These are phyloP conservation scores for Melanerpes formicivorus DNA, from an alignment of 2,113 vertebrate species.

Conservation along the genomic window DNA sequence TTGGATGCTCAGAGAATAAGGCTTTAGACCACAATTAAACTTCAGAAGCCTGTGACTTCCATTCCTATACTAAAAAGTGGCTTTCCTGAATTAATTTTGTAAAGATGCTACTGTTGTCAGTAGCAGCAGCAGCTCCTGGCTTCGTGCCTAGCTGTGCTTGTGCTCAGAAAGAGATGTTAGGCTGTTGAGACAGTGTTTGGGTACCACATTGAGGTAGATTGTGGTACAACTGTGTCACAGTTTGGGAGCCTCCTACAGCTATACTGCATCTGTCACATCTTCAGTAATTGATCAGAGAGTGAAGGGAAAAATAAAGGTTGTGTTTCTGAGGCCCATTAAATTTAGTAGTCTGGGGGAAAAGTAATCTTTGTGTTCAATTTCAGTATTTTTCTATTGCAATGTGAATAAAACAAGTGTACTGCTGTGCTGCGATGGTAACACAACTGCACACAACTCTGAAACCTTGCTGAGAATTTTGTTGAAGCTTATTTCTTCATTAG, in stretches of 20 bases:
- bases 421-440: not conserved
- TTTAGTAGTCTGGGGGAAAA: not conserved
- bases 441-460: not conserved
- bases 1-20: not conserved
- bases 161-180: not conserved
- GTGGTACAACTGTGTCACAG: not conserved
- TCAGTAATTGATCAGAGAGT: not conserved
- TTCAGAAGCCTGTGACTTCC: not conserved
- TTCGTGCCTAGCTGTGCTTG: not conserved
- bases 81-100: conserved; percentile 25
- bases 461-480: not conserved
- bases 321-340: not conserved
- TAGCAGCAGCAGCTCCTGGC: not conserved
- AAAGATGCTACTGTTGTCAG: conserved; percentile 1
- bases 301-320: not conserved
- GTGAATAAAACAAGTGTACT: not conserved
- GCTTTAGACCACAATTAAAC: not conserved
- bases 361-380: not conserved
- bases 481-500: not conserved
- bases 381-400: not conserved
- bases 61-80: not conserved
- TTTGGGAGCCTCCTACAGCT: not conserved
- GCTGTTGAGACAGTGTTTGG: conserved; percentile 21
- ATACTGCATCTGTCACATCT: not conserved
- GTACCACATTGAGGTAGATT: conserved; percentile 32